These are phyloP conservation scores for Ganaspis brasiliensis DNA, from an alignment of 2,888 invertebrate genomes.

Conservation along the genomic window DNA sequence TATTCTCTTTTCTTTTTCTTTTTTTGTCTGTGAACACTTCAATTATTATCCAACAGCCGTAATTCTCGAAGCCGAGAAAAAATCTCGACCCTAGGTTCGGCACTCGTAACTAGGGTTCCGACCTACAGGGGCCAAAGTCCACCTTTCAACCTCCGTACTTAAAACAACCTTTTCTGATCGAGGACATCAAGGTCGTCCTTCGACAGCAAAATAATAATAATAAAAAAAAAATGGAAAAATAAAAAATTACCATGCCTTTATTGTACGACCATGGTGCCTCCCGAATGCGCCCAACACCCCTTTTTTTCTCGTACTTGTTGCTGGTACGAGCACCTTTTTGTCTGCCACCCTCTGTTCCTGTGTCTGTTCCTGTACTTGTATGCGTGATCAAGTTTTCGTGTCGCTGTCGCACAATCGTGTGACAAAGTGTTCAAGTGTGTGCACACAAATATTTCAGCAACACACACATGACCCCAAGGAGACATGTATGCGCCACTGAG, in stretches of 20 bases:
- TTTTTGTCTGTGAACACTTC: neutral
- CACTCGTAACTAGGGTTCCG: constrained; percentile 81
- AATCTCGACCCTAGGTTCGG: constrained; percentile 80
- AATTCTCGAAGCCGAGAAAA: constrained; percentile 70
- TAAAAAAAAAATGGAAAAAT: constrained; percentile 10
- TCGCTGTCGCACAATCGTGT: constrained; percentile 48
- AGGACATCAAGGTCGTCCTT: constrained; percentile 22
- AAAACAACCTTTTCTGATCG: constrained; percentile 34
- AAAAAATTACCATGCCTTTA: constrained; percentile 24
- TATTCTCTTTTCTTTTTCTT: too few species aligned
- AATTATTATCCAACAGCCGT: constrained; percentile 19
- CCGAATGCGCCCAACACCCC: constrained; percentile 43
- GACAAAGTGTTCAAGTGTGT: constrained; percentile 47
- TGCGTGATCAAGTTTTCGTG: constrained; percentile 43
- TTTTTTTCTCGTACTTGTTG: constrained; percentile 42
- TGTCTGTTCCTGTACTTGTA: constrained; percentile 40
- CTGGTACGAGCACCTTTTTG: constrained; percentile 39
- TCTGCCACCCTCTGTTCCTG: constrained; percentile 36
- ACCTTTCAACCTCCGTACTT: constrained; percentile 78
- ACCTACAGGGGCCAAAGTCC: constrained; percentile 78
- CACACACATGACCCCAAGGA: constrained; percentile 9
- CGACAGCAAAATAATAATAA: constrained; percentile 2
- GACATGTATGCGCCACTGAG: constrained; percentile 41
- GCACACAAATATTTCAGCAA: constrained; percentile 23
- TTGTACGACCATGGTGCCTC: constrained; percentile 33